These are phyloP conservation scores for Agrotis segetum DNA, from an alignment of 2,888 invertebrate genomes.

Conservation along the genomic window DNA sequence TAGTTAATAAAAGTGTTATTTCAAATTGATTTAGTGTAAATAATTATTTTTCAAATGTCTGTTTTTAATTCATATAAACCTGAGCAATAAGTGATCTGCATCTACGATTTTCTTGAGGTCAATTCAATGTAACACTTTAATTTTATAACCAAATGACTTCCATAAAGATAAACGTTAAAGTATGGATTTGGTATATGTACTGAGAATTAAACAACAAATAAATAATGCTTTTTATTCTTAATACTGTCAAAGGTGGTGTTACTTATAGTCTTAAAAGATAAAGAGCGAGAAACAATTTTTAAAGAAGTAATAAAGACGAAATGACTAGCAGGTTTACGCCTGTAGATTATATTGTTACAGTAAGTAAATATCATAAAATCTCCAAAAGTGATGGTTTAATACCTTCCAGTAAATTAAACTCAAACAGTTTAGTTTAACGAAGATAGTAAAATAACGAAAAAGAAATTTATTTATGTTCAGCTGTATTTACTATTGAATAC, in stretches of 20 bases:
- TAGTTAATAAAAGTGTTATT: conserved; percentile 5
- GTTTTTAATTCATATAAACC: background rate
- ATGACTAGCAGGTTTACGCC: conserved; percentile 36
- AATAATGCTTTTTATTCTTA: conserved; percentile 41
- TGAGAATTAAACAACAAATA: conserved; percentile 39
- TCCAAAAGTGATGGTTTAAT: conserved; percentile 37
- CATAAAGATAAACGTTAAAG: background rate
- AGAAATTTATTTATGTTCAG: conserved; percentile 9
- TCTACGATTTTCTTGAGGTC: background rate
- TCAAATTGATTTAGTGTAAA: background rate
- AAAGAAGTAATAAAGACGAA: conserved; percentile 43
- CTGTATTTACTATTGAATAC: conserved; percentile 37
- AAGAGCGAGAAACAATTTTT: conserved; percentile 27
- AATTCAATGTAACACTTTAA: background rate
- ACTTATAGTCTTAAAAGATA: conserved; percentile 22
- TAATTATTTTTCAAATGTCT: background rate
- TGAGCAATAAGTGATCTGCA: background rate
- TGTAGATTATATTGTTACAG: conserved; percentile 28
- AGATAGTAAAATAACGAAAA: conserved; percentile 18
- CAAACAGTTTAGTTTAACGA: conserved; percentile 24
- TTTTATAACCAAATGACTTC: conserved; percentile 16
- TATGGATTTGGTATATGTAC: conserved; percentile 5
- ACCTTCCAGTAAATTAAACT: conserved; percentile 39
- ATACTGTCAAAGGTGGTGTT: conserved; percentile 16
- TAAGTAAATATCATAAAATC: conserved; percentile 44